These are phyloP conservation scores for Timema cristinae DNA, from an alignment of 2,888 invertebrate species.

Conservation along the genomic window DNA sequence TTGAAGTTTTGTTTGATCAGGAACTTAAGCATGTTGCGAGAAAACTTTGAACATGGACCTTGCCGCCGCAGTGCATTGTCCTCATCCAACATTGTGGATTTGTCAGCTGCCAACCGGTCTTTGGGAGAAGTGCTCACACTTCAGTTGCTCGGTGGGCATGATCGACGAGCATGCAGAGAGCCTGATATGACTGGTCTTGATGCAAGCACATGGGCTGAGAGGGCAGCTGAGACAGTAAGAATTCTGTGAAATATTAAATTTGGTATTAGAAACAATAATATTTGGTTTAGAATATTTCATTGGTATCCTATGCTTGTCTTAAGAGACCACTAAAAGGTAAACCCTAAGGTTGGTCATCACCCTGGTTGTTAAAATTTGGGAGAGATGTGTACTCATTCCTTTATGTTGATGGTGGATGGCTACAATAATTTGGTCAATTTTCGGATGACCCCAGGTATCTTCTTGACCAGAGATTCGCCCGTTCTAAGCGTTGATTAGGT, in stretches of 20 bases:
- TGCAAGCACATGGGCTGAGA: conserved; percentile 54
- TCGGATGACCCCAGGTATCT: too few species aligned
- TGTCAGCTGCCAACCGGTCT: conserved; percentile 58
- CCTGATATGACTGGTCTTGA: conserved; percentile 41
- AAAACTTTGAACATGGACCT: conserved; percentile 46
- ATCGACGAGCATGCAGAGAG: conserved; percentile 8
- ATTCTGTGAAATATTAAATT: not conserved
- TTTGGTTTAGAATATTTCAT: too few species aligned
- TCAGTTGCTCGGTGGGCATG: conserved; percentile 44
- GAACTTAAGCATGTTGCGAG: conserved; percentile 47
- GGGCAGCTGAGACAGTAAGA: conserved; percentile 56
- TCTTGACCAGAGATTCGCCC: too few species aligned
- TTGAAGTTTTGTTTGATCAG: conserved; percentile 37
- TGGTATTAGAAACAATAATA: too few species aligned
- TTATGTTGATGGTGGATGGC: too few species aligned
- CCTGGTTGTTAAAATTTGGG: too few species aligned
- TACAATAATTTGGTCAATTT: too few species aligned
- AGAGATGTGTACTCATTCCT: too few species aligned
- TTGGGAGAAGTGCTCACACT: conserved; percentile 58
- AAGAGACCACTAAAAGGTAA: too few species aligned
- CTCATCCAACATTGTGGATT: conserved; percentile 53
- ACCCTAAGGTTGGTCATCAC: too few species aligned
- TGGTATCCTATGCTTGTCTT: too few species aligned
- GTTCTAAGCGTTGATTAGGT: too few species aligned
- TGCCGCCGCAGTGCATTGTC: conserved; percentile 31